Conservation (phyloP, 2,113 vertebrate species). For the Orthonyx spaldingii region DNA sequence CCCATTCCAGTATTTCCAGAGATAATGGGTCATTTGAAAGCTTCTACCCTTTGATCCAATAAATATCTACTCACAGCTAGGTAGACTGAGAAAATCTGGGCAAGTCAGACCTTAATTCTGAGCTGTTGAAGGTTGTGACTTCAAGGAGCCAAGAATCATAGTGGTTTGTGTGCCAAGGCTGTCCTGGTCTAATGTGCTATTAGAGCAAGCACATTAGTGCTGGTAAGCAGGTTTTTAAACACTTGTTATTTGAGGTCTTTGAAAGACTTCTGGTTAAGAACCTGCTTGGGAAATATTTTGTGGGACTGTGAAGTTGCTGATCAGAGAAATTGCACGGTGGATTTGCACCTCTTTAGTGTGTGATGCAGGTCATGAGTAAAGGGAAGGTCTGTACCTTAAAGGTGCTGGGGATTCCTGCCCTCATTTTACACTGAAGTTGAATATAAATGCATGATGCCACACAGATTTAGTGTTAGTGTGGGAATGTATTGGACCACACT, state of each 20-base stretch:
- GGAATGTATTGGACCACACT: background rate
- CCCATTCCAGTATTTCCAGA: background rate
- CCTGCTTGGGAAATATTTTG: background rate
- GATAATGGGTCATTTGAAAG: background rate
- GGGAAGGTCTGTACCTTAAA: background rate
- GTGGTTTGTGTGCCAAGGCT: background rate
- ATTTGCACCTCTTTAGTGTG: background rate
- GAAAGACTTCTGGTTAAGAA: background rate
- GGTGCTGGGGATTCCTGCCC: background rate
- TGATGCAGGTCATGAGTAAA: background rate
- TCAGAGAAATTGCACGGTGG: background rate
- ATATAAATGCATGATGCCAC: background rate
- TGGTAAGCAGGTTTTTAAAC: slow-evolving; percentile 8
- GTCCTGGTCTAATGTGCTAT: background rate
- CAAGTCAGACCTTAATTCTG: background rate
- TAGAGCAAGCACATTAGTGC: background rate
- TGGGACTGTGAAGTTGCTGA: background rate
- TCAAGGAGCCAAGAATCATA: background rate
- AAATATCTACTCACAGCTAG: background rate
- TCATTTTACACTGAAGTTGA: background rate
- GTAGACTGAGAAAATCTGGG: background rate
- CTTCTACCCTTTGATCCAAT: background rate
- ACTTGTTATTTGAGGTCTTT: background rate
- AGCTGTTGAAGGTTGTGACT: background rate
- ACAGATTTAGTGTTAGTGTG: background rate